These are phyloP conservation scores for Megalops atlanticus DNA, from an alignment of 2,113 vertebrate genomes.

Conservation along the genomic window DNA sequence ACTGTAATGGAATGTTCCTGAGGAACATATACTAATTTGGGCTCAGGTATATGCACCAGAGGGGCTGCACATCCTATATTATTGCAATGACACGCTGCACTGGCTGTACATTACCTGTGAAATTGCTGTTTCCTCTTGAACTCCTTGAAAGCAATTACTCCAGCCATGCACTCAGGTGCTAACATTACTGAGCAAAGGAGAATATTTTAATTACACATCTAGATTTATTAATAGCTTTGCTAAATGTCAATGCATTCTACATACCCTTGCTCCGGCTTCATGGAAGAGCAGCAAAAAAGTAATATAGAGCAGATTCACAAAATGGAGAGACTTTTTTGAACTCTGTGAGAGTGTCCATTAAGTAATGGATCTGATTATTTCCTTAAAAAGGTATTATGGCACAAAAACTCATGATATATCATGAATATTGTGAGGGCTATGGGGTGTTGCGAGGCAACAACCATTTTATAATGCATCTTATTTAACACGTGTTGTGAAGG, in stretches of 20 bases:
- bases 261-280: neutral
- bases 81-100: neutral
- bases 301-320: neutral
- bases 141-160: conserved; percentile 3
- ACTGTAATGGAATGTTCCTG: too few species aligned
- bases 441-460: too few species aligned
- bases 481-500: too few species aligned
- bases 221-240: conserved; percentile 43
- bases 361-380: neutral
- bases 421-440: too few species aligned
- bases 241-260: conserved; percentile 61
- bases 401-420: too few species aligned
- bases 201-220: conserved; percentile 43
- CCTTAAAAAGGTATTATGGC: too few species aligned
- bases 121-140: neutral
- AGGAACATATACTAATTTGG: too few species aligned
- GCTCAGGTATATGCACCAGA: too few species aligned
- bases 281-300: neutral
- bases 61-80: too few species aligned
- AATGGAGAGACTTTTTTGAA: neutral
- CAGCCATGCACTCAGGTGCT: conserved; percentile 2
- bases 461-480: too few species aligned
- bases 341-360: too few species aligned
- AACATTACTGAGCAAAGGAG: conserved; percentile 33
- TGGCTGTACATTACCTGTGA: neutral